Conservation (phyloP, 92 coral and sea anemone genomes). For the Palythoa grandis region DNA sequence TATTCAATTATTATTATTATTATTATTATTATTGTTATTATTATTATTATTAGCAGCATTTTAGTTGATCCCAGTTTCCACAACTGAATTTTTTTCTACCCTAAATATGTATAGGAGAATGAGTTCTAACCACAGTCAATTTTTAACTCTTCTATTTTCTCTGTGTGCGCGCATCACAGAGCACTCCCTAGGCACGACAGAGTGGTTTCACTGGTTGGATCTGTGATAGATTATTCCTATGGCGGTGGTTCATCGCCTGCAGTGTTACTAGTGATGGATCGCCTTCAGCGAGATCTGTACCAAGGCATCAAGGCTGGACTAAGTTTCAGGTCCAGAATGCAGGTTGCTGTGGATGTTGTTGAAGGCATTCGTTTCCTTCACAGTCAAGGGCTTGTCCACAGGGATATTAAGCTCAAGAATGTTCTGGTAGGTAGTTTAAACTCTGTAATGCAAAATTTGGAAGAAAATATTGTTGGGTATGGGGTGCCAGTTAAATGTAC, state of each 20-base stretch:
- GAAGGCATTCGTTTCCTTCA: conserved; percentile 97
- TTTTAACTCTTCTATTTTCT: too few relatives aligned
- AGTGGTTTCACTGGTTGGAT: conserved; percentile 88
- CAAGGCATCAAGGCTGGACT: conserved; percentile 97
- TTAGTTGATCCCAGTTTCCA: too few relatives aligned
- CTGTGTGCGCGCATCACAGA: background rate
- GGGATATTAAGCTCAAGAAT: conserved; percentile 96
- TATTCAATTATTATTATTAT: too few relatives aligned
- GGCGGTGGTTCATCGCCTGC: conserved; percentile 98
- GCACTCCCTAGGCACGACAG: conserved; percentile 88
- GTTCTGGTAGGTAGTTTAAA: conserved; percentile 73
- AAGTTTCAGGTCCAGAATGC: conserved; percentile 78
- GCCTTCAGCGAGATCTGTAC: conserved; percentile 93
- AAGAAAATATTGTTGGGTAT: too few relatives aligned
- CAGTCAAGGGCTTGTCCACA: conserved; percentile 95
- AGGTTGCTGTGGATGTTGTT: conserved; percentile 94
- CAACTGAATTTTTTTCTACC: too few relatives aligned
- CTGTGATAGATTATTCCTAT: conserved; percentile 95
- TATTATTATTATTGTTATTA: too few relatives aligned
- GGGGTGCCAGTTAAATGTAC: too few relatives aligned
- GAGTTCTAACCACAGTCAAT: too few relatives aligned
- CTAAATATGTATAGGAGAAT: too few relatives aligned
- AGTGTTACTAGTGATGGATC: conserved; percentile 92
- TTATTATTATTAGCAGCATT: too few relatives aligned
- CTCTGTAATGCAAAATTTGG: too few relatives aligned